Evolutionary conservation across 2,888 invertebrate genomes (phyloP), one percentile per base, ranked within the genome.

Genomic region (Epinotia demarniana): DNA sequence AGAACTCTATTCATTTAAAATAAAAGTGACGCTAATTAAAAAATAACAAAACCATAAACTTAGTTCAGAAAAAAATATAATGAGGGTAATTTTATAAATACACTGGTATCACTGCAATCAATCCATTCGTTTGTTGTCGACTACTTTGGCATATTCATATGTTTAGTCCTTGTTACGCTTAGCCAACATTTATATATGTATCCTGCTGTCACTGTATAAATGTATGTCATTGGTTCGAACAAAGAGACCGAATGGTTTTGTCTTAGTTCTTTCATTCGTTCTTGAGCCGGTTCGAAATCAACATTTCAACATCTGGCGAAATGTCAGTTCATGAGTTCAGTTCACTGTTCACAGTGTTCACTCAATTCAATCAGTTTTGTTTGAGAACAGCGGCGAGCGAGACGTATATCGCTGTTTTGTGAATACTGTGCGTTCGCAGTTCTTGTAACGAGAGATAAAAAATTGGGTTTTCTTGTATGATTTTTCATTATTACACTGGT

Each of bases 381-480:
- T 82, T 83, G 80, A 81, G 84, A 86, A 83, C 81, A 83, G 77
- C 79, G 79, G 87, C 89, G 92, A 81, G 79, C 86, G 92, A 93
- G 93, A 93, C 92, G 92, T 89, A 77, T 79, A 90, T 92, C 84
- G 87, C 91, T 87, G 82, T 82, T 77, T 83, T 89, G 91, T 85
- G 90, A 87, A 88, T 87, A 87, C 89, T 90, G 93, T 93, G 93
- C 93, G 92, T 92, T 93, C 92, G 92, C 89, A 86, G 86, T 85
- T 90, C 82, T 84, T 83, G 73, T 78, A 81, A 79, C 78, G 77
- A 78, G 75, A 77, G 76, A 77, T 77, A 75, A 78, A 73, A 73
- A 74, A 68, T 72, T 77, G 77, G 64, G 55, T 60, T 72, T 70
- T 75, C 66, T 78, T 72, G 53, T 74, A 76, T 79, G 72, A 76